Evolutionary conservation across 2,797 vertebrate species (phyloP), one percentile per base, ranked within the genome.

Genomic region (Artibeus lituratus): DNA sequence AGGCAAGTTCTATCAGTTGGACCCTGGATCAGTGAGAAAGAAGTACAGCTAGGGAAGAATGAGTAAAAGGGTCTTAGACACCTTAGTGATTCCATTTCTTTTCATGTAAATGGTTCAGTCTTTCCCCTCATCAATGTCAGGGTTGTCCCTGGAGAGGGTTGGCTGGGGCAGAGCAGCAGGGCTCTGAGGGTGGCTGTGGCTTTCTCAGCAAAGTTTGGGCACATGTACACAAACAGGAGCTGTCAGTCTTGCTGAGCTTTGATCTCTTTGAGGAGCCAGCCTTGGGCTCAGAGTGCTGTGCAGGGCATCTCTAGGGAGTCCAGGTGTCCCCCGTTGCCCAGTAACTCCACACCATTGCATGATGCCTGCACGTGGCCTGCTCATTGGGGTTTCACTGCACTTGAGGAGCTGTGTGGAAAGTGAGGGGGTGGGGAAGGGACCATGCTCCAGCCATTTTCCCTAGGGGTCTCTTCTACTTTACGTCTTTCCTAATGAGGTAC

Each of bases 141-240:
- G 35, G 32, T 24, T 16, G n/a, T 10, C 24, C 2, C 12, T 2
- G 49, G 47, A 18, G 67, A 21, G 10, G 39, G 2, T 39, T 26
- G 72, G 4, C n/a, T 53, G n/a, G 22, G 35, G 35, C 39, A 35
- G 22, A 35, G 32, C 1, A 37, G 32, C 32, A 10, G n/a, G 39
- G 10, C 18, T n/a, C 12, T 10, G 62, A 26, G 35, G 0, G 3
- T 2, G 49, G 5, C 7, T 2, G 0, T 3, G n/a, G 47, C 73
- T 51, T 15, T 29, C 86, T 7, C 19, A 39, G 51, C 6, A 73
- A 55, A 29, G 51, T 24, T 53, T 1, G 6, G 81, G 42, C 12
- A 77, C 10, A 24, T 2, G 7, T 0, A 2, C 16, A 24, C 51
- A 35, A 0, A 29, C 11, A 35, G 49, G 19, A 35, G 29, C 22